These are phyloP conservation scores for Ispidina picta DNA, from an alignment of 2,797 vertebrate species.

Conservation along the genomic window DNA sequence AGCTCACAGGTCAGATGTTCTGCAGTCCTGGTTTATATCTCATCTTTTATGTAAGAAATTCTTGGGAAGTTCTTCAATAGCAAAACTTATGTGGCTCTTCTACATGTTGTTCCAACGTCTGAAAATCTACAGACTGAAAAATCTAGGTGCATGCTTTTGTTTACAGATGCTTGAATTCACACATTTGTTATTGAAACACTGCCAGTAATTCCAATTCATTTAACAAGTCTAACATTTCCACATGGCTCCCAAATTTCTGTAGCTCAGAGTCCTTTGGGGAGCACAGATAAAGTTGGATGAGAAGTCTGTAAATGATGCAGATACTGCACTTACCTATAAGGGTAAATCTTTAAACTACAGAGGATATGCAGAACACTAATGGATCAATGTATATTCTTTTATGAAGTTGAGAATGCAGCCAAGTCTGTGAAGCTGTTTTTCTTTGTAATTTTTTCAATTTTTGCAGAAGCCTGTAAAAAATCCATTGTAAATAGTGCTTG, in stretches of 20 bases:
- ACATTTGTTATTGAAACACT: not conserved
- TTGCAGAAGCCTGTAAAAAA: not conserved
- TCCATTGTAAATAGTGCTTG: not conserved
- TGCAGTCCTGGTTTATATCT: slow-evolving; percentile 1
- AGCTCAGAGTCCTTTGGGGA: not conserved
- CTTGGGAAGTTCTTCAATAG: not conserved
- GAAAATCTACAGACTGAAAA: not conserved
- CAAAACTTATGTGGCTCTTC: not conserved
- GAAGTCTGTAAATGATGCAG: not conserved
- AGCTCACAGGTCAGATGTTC: slow-evolving; percentile 6
- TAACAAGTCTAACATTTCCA: not conserved
- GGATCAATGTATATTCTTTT: not conserved
- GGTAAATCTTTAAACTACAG: not conserved
- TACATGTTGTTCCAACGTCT: not conserved
- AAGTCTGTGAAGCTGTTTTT: not conserved
- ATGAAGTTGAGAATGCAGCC: not conserved
- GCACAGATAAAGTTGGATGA: not conserved
- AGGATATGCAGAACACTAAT: not conserved
- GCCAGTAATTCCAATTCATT: not conserved
- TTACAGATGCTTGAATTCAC: not conserved
- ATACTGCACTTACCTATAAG: not conserved
- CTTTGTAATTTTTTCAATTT: not conserved
- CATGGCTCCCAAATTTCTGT: not conserved
- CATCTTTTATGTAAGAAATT: not conserved
- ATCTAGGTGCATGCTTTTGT: not conserved